A percentile compares a stretch with the other conserved stretches of the same genome.
phyloP scores from a whole-genome alignment of 2,797 vertebrate species.

The Helicolenus hilgendorfi region DNA sequence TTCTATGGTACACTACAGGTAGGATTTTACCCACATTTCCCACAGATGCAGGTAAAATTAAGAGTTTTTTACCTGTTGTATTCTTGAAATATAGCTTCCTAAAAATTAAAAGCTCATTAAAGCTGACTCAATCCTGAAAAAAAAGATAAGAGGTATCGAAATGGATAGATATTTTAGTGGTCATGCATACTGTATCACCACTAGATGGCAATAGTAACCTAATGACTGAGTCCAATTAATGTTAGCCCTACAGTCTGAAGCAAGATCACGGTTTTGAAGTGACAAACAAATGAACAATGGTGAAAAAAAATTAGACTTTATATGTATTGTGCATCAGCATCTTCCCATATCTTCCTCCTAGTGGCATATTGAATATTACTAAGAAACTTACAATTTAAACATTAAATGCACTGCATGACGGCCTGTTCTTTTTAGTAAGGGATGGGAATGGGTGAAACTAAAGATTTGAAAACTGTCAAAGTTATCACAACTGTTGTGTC shows the following conservation, averaged over 20 bases:
- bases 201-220: constrained; percentile 19
- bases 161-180: neutral
- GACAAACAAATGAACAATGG: neutral
- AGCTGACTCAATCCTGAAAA: neutral
- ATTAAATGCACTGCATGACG: too few species aligned
- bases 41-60: neutral
- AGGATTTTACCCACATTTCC: neutral
- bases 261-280: neutral
- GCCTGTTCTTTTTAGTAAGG: too few species aligned
- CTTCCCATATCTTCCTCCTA: too few species aligned
- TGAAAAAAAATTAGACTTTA: neutral
- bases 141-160: neutral
- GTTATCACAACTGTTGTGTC: neutral
- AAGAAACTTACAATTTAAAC: too few species aligned
- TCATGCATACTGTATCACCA: neutral
- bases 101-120: neutral
- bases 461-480: neutral
- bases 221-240: neutral
- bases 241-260: neutral
- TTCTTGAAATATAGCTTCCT: neutral
- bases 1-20: neutral
- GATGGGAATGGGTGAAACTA: too few species aligned
- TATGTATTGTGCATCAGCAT: neutral
- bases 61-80: neutral
- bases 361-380: too few species aligned